phyloP scores from a whole-genome alignment of 2,113 vertebrate genomes.

The Microcebus ravelobensis region DNA sequence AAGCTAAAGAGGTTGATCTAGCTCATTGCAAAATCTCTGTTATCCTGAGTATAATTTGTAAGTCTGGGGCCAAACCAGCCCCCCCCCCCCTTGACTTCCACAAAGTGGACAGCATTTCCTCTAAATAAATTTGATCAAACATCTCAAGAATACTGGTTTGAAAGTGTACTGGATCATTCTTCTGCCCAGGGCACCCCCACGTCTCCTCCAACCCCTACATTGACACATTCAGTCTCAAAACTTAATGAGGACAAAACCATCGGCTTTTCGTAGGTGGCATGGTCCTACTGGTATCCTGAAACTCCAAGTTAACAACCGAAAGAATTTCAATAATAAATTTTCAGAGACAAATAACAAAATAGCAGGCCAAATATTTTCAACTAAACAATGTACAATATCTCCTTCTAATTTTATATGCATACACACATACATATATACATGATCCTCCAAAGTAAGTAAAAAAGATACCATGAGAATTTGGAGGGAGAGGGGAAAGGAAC shows the following conservation, averaged over 20 bases:
- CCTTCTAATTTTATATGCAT: background rate
- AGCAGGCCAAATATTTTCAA: slow-evolving; percentile 2
- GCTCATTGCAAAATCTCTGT: background rate
- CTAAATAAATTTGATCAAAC: background rate
- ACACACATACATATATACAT: background rate
- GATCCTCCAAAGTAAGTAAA: background rate
- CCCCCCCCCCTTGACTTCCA: background rate
- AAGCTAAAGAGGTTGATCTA: background rate
- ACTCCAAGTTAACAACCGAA: background rate
- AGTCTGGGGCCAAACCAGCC: background rate
- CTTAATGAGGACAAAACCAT: background rate
- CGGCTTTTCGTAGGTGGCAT: background rate
- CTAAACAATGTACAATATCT: background rate
- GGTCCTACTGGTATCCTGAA: background rate
- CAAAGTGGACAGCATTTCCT: background rate
- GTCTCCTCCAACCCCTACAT: background rate
- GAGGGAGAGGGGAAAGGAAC: background rate
- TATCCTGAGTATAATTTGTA: background rate
- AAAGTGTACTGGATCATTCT: background rate
- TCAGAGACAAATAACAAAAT: background rate
- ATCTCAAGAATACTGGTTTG: background rate
- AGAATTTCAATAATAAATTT: background rate
- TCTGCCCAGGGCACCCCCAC: accelerated
- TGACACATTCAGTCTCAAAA: background rate
- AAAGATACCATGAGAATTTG: background rate